phyloP scores from a whole-genome alignment of 2,113 vertebrate genomes.

The Phalacrocorax carbo region DNA sequence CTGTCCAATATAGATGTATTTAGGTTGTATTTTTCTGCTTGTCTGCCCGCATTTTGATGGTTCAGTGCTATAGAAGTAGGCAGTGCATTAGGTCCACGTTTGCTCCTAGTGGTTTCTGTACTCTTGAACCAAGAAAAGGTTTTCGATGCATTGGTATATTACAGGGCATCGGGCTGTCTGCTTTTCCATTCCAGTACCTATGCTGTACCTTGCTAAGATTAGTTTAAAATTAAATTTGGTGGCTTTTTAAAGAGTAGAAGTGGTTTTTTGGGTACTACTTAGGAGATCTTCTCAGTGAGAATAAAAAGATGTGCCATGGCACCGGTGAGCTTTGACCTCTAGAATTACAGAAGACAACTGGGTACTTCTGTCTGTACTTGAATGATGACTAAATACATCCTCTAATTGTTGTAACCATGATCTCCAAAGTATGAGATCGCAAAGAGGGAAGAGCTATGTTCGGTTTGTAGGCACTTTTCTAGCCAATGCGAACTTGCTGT shows the following conservation, averaged over 20 bases:
- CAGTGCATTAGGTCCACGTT: fast-evolving
- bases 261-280: neutral
- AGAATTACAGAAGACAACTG: neutral
- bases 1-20: fast-evolving
- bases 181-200: fast-evolving
- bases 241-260: neutral
- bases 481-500: neutral
- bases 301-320: neutral
- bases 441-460: neutral
- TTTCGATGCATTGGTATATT: neutral
- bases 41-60: fast-evolving
- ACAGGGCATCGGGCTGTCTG: neutral
- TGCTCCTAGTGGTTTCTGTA: neutral
- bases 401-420: neutral
- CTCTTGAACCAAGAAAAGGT: neutral
- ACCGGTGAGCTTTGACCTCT: neutral
- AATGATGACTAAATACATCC: neutral
- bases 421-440: neutral
- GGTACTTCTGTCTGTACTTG: neutral
- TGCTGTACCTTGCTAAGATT: neutral
- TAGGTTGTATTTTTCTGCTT: neutral
- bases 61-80: fast-evolving
- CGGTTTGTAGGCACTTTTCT: neutral
- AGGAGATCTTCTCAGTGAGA: neutral
- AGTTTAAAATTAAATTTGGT: neutral